Conservation (phyloP, 2,113 vertebrate species). For the Notarius lentiginosus region DNA sequence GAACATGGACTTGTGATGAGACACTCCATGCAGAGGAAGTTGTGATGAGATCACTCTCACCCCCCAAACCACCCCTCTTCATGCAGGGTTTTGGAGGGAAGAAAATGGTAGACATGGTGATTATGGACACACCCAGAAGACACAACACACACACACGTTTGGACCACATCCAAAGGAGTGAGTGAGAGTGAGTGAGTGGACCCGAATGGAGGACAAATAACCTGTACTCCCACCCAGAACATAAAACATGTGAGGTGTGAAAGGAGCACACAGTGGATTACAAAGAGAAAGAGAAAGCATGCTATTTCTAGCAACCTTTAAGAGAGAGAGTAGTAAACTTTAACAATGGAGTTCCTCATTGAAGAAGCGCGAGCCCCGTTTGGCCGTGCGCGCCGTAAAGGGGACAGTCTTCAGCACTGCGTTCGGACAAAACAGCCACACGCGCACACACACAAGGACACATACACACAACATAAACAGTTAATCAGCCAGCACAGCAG, state of each 20-base stretch:
- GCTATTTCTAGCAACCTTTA: constrained; percentile 84
- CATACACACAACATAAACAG: constrained; percentile 35
- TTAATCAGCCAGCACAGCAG: constrained; percentile 51
- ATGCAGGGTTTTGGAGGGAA: constrained; percentile 55
- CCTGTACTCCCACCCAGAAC: constrained; percentile 2
- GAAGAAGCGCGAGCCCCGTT: constrained; percentile 96
- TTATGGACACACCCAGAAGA: constrained; percentile 15
- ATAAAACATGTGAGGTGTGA: constrained; percentile 23
- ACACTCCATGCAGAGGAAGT: constrained; percentile 63
- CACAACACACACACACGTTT: constrained; percentile 29
- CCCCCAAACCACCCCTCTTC: constrained; percentile 38
- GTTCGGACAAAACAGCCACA: constrained; percentile 65
- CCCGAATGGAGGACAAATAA: background rate
- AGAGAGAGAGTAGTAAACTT: constrained; percentile 76
- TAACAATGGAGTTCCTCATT: constrained; percentile 98
- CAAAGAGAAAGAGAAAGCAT: constrained; percentile 48
- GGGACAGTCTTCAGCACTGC: constrained; percentile 98
- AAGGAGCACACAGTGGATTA: constrained; percentile 42
- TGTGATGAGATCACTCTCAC: constrained; percentile 27
- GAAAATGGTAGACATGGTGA: constrained; percentile 14
- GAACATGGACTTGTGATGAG: constrained; percentile 45
- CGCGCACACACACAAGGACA: constrained; percentile 40
- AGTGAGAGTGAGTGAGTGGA: constrained; percentile 30
- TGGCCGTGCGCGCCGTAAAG: constrained; percentile 97
- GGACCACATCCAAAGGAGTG: constrained; percentile 37